A percentile compares a stretch with the other conserved stretches of the same genome.
These are phyloP conservation scores for Vollenhovia emeryi DNA, from an alignment of 1,140 invertebrate genomes.

Conservation along the genomic window DNA sequence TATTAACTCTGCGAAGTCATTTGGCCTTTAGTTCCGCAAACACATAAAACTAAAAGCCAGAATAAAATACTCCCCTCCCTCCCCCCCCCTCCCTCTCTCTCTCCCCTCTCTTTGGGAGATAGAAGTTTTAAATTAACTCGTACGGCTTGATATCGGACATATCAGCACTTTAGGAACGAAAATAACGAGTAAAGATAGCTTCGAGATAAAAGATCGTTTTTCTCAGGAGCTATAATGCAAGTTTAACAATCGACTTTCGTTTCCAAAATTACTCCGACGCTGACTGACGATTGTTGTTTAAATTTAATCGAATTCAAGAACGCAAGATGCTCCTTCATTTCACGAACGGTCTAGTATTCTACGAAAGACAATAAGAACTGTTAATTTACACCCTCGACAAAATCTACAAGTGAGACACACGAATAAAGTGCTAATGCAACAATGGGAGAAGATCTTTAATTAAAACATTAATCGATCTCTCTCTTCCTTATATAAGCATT, in stretches of 20 bases:
- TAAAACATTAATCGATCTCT: neutral
- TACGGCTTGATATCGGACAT: neutral
- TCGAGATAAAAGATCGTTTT: neutral
- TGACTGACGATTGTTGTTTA: neutral
- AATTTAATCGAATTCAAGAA: conserved; percentile 30
- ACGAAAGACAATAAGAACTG: conserved; percentile 45
- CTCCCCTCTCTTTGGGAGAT: neutral
- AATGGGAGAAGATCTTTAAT: neutral
- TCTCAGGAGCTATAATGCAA: neutral
- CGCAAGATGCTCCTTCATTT: conserved; percentile 55
- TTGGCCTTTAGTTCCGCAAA: neutral
- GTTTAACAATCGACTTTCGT: neutral
- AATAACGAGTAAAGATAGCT: conserved; percentile 4
- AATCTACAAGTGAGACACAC: conserved; percentile 17
- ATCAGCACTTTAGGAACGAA: conserved; percentile 22
- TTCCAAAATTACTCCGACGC: neutral
- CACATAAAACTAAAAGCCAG: neutral
- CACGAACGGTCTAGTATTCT: neutral
- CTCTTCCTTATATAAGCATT: neutral
- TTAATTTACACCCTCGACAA: conserved; percentile 4
- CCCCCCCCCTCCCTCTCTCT: neutral
- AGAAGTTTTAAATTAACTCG: conserved; percentile 47
- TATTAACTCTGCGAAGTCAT: conserved; percentile 2
- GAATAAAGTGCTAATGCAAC: conserved; percentile 39
- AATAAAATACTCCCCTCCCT: neutral